A percentile compares a stretch with the other conserved stretches of the same genome.
Evolutionary conservation across 2,888 invertebrate genomes (phyloP).

Genomic region (Tipula lateralis): DNA sequence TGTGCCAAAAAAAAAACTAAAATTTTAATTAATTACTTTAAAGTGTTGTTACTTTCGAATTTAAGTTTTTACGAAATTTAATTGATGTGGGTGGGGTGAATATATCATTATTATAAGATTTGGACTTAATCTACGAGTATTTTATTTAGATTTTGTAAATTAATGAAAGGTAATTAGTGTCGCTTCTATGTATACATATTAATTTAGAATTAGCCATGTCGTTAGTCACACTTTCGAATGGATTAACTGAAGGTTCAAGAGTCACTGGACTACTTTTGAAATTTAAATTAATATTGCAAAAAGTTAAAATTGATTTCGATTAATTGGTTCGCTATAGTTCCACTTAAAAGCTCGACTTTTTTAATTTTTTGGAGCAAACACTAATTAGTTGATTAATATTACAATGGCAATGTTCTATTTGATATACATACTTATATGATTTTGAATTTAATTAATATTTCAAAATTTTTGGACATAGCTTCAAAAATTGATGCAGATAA

Average conservation of each 20-base stretch:
- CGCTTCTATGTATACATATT: background rate
- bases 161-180: background rate
- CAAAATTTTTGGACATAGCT: no score
- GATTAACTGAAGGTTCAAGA: background rate
- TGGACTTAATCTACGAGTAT: background rate
- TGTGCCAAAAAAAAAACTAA: background rate
- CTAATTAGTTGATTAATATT: no score
- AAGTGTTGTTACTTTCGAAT: background rate
- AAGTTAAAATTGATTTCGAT: no score
- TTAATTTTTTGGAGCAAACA: no score
- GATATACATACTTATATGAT: no score
- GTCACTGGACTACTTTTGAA: no score
- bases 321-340: no score
- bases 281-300: no score
- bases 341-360: no score
- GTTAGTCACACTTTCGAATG: background rate
- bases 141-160: background rate
- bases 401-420: no score
- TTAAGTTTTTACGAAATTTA: background rate
- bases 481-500: no score
- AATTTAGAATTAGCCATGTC: background rate
- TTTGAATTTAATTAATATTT: no score
- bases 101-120: background rate
- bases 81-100: conserved; percentile 2
- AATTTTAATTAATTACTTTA: background rate